Conservation (phyloP, 1,140 invertebrate genomes). For the Papilio polytes region DNA sequence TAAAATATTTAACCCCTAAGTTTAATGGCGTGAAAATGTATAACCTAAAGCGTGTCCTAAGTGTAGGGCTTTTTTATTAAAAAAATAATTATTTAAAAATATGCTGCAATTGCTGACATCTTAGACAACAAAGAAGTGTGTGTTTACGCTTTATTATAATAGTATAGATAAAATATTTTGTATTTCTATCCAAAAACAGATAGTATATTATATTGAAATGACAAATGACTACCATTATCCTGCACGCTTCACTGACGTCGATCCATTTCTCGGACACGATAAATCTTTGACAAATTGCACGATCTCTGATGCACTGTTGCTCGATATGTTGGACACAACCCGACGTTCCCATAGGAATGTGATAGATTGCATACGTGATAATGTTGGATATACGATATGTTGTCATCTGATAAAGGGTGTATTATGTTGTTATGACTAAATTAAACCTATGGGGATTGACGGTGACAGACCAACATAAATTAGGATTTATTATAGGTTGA, state of each 20-base stretch:
- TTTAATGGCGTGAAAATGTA: too few relatives aligned
- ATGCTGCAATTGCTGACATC: too few relatives aligned
- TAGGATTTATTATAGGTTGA: too few relatives aligned
- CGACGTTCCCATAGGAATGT: conserved; percentile 1
- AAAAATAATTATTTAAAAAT: too few relatives aligned
- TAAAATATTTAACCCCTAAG: too few relatives aligned
- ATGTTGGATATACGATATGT: neutral
- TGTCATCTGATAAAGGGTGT: neutral
- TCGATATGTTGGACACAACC: neutral
- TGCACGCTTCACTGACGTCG: conserved; percentile 1
- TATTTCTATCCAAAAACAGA: neutral
- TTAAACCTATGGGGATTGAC: neutral
- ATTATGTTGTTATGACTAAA: neutral
- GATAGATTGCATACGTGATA: conserved; percentile 2
- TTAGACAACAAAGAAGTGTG: too few relatives aligned
- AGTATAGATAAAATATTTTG: too few relatives aligned
- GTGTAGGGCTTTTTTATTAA: too few relatives aligned
- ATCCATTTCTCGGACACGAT: conserved; percentile 20
- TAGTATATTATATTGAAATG: neutral
- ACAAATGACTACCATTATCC: neutral
- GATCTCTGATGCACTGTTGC: conserved; percentile 19
- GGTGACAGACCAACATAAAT: too few relatives aligned
- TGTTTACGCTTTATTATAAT: too few relatives aligned
- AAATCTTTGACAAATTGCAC: conserved; percentile 27
- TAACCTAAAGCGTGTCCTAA: too few relatives aligned